These are phyloP conservation scores for Phoxinus phoxinus DNA, from an alignment of 2,113 vertebrate species.

Conservation along the genomic window DNA sequence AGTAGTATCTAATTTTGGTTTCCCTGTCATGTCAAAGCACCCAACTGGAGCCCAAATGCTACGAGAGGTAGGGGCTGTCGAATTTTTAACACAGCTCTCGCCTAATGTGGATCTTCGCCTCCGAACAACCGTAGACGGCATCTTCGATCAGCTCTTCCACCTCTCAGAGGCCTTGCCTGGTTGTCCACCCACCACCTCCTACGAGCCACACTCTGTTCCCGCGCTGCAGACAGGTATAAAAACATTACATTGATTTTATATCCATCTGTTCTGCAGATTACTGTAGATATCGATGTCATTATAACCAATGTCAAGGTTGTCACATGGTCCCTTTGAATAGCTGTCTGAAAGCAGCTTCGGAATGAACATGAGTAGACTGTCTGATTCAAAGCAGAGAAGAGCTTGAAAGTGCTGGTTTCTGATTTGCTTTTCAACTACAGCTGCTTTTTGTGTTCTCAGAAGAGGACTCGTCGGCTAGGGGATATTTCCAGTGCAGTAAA, in stretches of 20 bases:
- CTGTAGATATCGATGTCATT: conserved; percentile 5
- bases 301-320: not conserved
- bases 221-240: conserved; percentile 71
- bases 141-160: conserved; percentile 90
- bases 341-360: not conserved
- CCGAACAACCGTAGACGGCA: conserved; percentile 84
- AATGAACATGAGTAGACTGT: conserved; percentile 16
- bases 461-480: conserved; percentile 71
- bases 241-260: conserved; percentile 34
- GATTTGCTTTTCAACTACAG: conserved; percentile 21
- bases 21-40: conserved; percentile 76
- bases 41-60: conserved; percentile 85
- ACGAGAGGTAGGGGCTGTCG: conserved; percentile 88
- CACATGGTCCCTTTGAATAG: not conserved
- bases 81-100: conserved; percentile 92
- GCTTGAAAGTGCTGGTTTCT: conserved; percentile 43
- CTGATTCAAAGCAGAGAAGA: conserved; percentile 5
- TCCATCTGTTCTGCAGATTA: conserved; percentile 16
- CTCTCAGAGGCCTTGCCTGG: conserved; percentile 75
- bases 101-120: conserved; percentile 83
- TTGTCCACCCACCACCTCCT: conserved; percentile 60
- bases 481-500: conserved; percentile 84
- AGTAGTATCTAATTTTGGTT: conserved; percentile 45
- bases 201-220: conserved; percentile 60
- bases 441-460: conserved; percentile 58